Conservation (phyloP, 2,888 invertebrate species). For the Polydrusus cervinus region DNA sequence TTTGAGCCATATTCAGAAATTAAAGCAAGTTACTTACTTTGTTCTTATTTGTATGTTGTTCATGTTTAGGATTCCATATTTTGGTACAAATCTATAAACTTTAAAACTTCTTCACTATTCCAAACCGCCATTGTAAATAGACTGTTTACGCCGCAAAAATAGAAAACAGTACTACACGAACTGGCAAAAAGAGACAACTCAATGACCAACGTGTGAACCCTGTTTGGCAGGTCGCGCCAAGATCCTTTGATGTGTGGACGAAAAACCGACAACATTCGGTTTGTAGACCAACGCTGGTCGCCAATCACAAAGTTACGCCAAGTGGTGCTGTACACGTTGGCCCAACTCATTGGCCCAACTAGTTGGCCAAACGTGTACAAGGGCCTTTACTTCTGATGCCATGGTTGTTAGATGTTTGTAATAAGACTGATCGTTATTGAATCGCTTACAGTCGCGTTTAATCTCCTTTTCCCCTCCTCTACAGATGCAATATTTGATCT, state of each 20-base stretch:
- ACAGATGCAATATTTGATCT: no score
- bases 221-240: background rate
- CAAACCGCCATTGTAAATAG: slow-evolving; percentile 9
- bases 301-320: slow-evolving; percentile 9
- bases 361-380: slow-evolving; percentile 9
- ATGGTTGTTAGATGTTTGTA: no score
- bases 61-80: background rate
- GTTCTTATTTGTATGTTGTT: no score
- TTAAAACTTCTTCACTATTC: slow-evolving; percentile 20
- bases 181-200: background rate
- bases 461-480: no score
- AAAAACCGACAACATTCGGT: background rate
- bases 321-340: slow-evolving; percentile 16
- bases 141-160: slow-evolving; percentile 1
- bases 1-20: no score
- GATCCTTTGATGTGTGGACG: background rate
- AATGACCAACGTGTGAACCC: slow-evolving; percentile 6
- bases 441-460: no score
- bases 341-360: no score
- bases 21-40: no score
- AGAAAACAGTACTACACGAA: background rate
- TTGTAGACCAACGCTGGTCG: slow-evolving; percentile 9
- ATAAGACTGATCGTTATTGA: no score
- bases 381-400: slow-evolving; percentile 5
- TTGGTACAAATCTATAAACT: slow-evolving; percentile 10